Base-by-base conservation (phyloP, 2,888 invertebrate species). In the Stenolophus ochropezus region DNA sequence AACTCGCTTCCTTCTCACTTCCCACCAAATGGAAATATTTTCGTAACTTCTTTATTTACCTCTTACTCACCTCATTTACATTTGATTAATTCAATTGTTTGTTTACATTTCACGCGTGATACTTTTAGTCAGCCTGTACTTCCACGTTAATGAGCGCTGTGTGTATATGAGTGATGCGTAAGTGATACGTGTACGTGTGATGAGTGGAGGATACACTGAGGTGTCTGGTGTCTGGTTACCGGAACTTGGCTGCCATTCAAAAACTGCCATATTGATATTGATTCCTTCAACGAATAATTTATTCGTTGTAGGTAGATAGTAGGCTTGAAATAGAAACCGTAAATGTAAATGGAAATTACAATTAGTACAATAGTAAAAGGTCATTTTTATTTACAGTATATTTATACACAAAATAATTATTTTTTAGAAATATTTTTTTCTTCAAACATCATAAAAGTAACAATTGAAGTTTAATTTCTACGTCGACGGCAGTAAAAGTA, bases 141-240 rank as follows among this genome's bases (percentile, higher is more conserved):
- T 11, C 6, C 33, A 42, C 33, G 8, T 42, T 42, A 42, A 42
- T 42, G 33, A 42, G 2, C 33, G 33, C 6, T 42, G 33, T 8
- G 33, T 1, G 8, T 42, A 1, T 1, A 33, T 33, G 33, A 33
- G 27, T 33, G 8, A 33, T 42, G 33, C 33, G 33, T 42, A 42
- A 42, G 11, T 42, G 33, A 42, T 42, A 42, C 33, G 33, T 11
- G 33, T 42, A 42, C 11, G 8, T 42, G 11, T 42, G 11, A 42
- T 42, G 33, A 42, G 11, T n/a, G 33, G 21, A 61, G 61, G 61
- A 61, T 25, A 61, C 25, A 61, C 23, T 61, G 21, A 23, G 4
- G 61, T 25, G 21, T 23, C 23, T 61, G 61, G 61, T 61, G 23
- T 61, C 3, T 61, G 11, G 61, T 61, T 61, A 61, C 61, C 61